Evolutionary conservation across 2,888 invertebrate genomes (phyloP), one percentile per base, ranked within the genome.

Genomic region (Pristionchus maxplancki): DNA sequence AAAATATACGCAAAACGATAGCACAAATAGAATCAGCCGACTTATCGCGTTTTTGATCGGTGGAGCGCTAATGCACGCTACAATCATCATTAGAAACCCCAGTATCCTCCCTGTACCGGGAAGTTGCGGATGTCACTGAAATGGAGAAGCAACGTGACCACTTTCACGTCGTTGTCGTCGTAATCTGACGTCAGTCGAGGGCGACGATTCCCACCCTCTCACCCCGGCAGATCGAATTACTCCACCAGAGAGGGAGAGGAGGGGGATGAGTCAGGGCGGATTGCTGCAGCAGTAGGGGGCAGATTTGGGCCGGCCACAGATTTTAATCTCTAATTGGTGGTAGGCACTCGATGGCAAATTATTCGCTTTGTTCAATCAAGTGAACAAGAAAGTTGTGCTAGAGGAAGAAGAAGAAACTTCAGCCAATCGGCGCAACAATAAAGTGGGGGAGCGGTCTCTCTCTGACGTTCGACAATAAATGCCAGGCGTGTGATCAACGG

Each of bases 171-270:
- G 53, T n/a, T n/a, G n/a, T 31, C 64, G 64, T 9, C 28, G 64
- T 64, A 28, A 31, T 64, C 34, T 64, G 64, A 64, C 64, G 31
- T 64, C 64, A 64, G 9, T 15, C 6, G 9, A 4, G 64, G 13
- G 31, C 64, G 64, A 28, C 31, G 31, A 31, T 34, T 37, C 71
- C 71, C 71, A 71, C 71, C 71, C 71, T 71, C 71, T 71, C 71
- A 71, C 71, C 34, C 71, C 37, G 17, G 31, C 15, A 4, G 64
- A 71, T 71, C 71, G 71, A 71, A 71, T 71, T 71, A 71, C 71
- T n/a, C 34, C 3, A 5, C 37, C 71, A 17, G 64, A n/a, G 58
- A n/a, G 24, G 24, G n/a, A 58, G 58, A 58, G 53, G 53, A 53
- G 53, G 53, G 17, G 20, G 53, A 64, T 64, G 64, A 64, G 20